phyloP scores from a whole-genome alignment of 1,140 invertebrate genomes.

The Drosophila tropicalis region DNA sequence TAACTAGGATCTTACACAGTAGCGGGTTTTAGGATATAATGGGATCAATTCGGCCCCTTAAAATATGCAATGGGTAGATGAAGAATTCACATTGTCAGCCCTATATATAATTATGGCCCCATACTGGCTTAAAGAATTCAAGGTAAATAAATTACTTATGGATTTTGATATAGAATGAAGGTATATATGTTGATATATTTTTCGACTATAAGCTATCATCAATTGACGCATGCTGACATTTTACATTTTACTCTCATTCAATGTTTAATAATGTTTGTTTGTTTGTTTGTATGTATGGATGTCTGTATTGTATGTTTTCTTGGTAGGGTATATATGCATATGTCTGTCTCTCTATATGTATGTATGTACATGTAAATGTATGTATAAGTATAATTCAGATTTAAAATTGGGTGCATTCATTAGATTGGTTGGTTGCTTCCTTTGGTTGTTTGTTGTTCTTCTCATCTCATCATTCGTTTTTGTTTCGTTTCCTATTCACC shows the following conservation, averaged over 20 bases:
- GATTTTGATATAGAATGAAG: too few species aligned
- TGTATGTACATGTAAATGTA: slow-evolving; percentile 22
- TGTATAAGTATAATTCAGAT: slow-evolving; percentile 33
- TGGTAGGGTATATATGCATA: not conserved
- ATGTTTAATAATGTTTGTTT: not conserved
- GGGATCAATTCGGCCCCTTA: too few species aligned
- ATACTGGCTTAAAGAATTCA: too few species aligned
- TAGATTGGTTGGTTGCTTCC: not conserved
- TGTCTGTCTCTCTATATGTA: not conserved
- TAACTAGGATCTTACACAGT: too few species aligned
- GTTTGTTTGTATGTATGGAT: not conserved
- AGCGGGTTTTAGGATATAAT: too few species aligned
- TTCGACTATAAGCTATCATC: not conserved
- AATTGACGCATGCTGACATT: not conserved
- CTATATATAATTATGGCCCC: too few species aligned
- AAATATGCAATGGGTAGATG: too few species aligned
- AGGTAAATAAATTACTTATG: too few species aligned
- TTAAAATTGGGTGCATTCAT: slow-evolving; percentile 36
- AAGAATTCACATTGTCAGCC: too few species aligned
- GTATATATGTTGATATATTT: too few species aligned
- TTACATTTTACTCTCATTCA: not conserved
- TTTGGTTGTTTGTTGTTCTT: not conserved
- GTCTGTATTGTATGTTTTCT: not conserved
- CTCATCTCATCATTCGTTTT: too few species aligned
- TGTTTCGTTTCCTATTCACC: not conserved